Percentiles rank a stretch among this genome's conserved stretches.
Conservation (phyloP, 1,140 invertebrate species). For the Pissodes strobi region DNA sequence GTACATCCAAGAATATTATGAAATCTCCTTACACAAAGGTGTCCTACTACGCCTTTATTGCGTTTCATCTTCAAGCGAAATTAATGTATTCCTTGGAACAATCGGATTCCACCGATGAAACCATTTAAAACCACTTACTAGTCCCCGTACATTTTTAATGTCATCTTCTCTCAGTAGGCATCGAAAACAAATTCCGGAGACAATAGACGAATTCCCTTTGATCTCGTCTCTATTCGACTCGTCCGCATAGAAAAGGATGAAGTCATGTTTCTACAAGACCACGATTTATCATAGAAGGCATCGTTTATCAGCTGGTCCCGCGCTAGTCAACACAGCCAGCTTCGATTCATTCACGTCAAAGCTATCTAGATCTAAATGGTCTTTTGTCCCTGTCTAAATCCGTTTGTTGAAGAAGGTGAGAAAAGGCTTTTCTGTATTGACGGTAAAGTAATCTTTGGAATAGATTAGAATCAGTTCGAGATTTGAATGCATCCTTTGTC, state of each 20-base stretch:
- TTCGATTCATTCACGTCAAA: slow-evolving; percentile 34
- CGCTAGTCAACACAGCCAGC: slow-evolving; percentile 40
- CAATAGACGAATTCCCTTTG: background rate
- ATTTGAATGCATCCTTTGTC: background rate
- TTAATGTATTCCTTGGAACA: no score
- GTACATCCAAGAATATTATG: no score
- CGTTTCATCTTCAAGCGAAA: no score
- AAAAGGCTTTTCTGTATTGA: no score
- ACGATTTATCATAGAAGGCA: slow-evolving; percentile 47
- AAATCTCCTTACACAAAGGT: no score
- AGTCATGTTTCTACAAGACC: slow-evolving; percentile 34
- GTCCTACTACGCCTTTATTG: no score
- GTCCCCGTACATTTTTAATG: no score
- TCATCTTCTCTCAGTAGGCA: background rate
- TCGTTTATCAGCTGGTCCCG: slow-evolving; percentile 36
- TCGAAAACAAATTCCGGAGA: slow-evolving; percentile 7
- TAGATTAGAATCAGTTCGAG: no score
- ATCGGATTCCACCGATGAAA: no score
- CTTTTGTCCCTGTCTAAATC: slow-evolving; percentile 9
- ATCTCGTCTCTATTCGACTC: background rate
- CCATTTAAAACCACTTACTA: no score
- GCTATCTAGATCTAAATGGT: slow-evolving; percentile 9
- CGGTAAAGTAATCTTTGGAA: no score
- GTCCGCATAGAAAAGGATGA: slow-evolving; percentile 23
- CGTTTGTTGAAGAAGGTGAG: slow-evolving; percentile 12